phyloP scores from a whole-genome alignment of 2,113 vertebrate species.

The Protobothrops flavoviridis region DNA sequence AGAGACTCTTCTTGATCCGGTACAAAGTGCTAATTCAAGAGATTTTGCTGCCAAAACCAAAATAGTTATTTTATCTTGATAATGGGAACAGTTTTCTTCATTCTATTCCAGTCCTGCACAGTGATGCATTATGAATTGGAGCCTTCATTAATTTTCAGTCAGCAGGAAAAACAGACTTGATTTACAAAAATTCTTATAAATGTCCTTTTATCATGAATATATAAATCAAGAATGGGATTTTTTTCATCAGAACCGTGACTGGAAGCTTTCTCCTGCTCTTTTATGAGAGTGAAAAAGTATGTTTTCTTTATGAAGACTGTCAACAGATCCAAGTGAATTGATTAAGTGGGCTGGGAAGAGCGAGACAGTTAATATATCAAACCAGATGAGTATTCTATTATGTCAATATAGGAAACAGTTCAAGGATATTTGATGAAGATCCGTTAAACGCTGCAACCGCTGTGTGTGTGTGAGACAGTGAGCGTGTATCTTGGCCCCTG shows the following conservation, averaged over 20 bases:
- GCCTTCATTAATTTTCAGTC: not conserved
- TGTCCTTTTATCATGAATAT: not conserved
- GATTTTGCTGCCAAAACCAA: not conserved
- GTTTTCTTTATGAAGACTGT: not conserved
- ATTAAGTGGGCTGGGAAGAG: not conserved
- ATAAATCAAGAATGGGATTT: not conserved
- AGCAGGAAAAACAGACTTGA: not conserved
- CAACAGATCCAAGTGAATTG: slow-evolving; percentile 9
- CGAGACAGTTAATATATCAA: not conserved
- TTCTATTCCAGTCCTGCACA: not conserved
- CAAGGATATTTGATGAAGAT: slow-evolving; percentile 13
- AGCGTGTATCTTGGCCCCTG: too few relatives aligned
- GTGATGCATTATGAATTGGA: not conserved
- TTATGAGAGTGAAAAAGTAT: not conserved
- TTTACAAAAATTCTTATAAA: not conserved
- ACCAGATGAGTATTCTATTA: slow-evolving; percentile 1
- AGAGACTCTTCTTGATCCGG: not conserved
- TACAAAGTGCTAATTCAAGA: not conserved
- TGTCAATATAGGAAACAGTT: not conserved
- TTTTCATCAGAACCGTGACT: not conserved
- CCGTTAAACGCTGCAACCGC: not conserved
- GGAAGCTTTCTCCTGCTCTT: not conserved
- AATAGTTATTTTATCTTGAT: not conserved
- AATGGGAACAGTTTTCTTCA: not conserved
- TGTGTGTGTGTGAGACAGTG: not conserved